phyloP scores from a whole-genome alignment of 1,140 invertebrate genomes.

The Drosophila lacertosa region DNA sequence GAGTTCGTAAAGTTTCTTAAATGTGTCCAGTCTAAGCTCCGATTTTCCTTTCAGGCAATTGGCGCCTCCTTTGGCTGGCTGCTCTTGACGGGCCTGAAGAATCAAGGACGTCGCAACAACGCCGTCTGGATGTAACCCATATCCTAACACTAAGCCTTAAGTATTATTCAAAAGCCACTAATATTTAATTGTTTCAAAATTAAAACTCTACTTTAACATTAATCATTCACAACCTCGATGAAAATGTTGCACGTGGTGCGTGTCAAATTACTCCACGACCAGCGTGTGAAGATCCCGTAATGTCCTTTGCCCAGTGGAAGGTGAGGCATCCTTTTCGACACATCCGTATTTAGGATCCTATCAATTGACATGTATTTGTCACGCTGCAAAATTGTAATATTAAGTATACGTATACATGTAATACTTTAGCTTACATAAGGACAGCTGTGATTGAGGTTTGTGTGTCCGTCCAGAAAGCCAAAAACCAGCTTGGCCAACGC shows the following conservation, averaged over 20 bases:
- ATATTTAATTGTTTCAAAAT: constrained; percentile 42
- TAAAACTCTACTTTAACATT: not conserved
- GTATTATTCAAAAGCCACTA: constrained; percentile 46
- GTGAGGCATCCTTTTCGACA: constrained; percentile 15
- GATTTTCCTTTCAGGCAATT: constrained; percentile 41
- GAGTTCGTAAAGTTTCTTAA: not conserved
- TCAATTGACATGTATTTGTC: constrained; percentile 42
- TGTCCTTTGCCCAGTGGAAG: constrained; percentile 37
- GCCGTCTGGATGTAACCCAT: constrained; percentile 71
- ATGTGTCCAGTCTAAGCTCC: not conserved
- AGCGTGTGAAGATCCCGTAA: constrained; percentile 17
- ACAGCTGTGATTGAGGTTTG: constrained; percentile 54
- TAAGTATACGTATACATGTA: too few species aligned
- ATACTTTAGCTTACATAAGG: constrained; percentile 51
- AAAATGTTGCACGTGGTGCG: constrained; percentile 12
- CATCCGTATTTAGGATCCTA: constrained; percentile 34
- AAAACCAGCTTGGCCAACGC: constrained; percentile 37
- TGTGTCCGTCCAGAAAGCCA: constrained; percentile 20
- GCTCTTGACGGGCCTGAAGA: constrained; percentile 69
- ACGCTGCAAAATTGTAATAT: not conserved
- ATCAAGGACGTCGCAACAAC: constrained; percentile 71
- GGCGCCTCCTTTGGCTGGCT: constrained; percentile 71
- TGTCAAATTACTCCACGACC: constrained; percentile 15
- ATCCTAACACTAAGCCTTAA: constrained; percentile 35
- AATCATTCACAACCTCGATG: constrained; percentile 25